Percentiles rank a stretch among this genome's conserved stretches.
These are phyloP conservation scores for Eupeodes luniger DNA, from an alignment of 2,888 invertebrate genomes.

Conservation along the genomic window DNA sequence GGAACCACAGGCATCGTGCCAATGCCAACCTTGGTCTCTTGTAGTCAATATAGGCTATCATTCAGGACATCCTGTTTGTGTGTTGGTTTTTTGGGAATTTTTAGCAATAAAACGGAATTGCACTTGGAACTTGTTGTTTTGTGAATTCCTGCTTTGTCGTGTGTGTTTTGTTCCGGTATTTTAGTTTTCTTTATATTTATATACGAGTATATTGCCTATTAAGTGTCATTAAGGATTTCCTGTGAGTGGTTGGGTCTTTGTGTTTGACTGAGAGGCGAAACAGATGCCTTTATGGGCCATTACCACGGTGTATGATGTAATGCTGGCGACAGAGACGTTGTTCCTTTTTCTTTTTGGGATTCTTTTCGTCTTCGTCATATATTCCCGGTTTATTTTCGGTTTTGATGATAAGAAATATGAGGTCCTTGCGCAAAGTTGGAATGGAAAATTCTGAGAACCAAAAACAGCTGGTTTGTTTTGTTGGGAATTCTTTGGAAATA, in stretches of 20 bases:
- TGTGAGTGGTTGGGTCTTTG: constrained; percentile 35
- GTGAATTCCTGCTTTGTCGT: constrained; percentile 28
- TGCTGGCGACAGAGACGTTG: constrained; percentile 45
- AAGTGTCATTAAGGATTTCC: constrained; percentile 65
- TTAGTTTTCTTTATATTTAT: not conserved
- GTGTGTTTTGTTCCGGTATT: constrained; percentile 37
- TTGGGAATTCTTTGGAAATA: constrained; percentile 20
- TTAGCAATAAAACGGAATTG: constrained; percentile 62
- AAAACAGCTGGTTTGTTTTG: constrained; percentile 52
- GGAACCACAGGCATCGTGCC: constrained; percentile 47
- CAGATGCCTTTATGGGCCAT: constrained; percentile 61
- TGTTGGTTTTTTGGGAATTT: constrained; percentile 43
- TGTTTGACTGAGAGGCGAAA: constrained; percentile 46
- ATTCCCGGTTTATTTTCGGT: not conserved
- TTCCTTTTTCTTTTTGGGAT: constrained; percentile 36
- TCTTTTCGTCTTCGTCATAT: not conserved
- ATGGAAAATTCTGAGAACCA: constrained; percentile 5
- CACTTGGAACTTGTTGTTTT: constrained; percentile 28
- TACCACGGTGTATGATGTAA: constrained; percentile 49
- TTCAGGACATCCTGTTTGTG: constrained; percentile 55
- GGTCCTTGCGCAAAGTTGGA: constrained; percentile 36
- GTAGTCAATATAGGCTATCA: constrained; percentile 13
- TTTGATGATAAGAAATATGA: not conserved
- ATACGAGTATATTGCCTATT: constrained; percentile 16
- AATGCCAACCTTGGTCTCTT: not conserved